Evolutionary conservation across 2,113 vertebrate genomes (phyloP), one percentile per base, ranked within the genome.

Genomic region (Tautogolabrus adspersus): DNA sequence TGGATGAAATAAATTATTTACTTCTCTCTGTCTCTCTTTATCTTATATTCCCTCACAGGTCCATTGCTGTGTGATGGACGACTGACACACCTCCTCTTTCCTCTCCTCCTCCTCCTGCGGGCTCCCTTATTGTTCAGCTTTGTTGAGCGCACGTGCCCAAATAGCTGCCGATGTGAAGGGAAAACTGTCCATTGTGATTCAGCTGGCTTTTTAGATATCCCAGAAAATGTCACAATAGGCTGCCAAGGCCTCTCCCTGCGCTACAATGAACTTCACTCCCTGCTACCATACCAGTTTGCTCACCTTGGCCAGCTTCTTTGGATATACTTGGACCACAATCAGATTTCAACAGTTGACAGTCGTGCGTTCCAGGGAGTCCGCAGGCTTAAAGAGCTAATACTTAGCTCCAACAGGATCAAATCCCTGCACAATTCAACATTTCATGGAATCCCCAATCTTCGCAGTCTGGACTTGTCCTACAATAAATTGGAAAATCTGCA

Each of bases 161-260:
- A 94, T 87, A 97, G 84, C 91, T 99, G 98, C 90, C 93, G 96
- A 76, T 99, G 98, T 26, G 97, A 99, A 66, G 97, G 97, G 62
- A 99, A 99, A 93, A 99, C 99, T n/a, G 96, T 98, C 67, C 98
- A 99, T 92, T 99, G 98, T 70, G 98, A 99, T 86, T 97, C 97
- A 1, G 96, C 97, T 1, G 95, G 96, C 2, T 97, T 99, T 84
- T 84, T 95, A 77, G 97, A 98, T 79, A 96, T 99, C 85, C 98
- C 98, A 1, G 96, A 97, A 89, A 99, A 99, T 84, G 97, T 99
- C 89, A 97, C 98, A 1, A 94, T 95, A 0, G 97, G 97, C 57
- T 99, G 97, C 58, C 98, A 99, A 89, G 98, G 98, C 90, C 93
- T 99, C 77, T 99, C 97, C 0, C 83, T 99, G 72, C 95, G 98